Conservation (phyloP, 1,140 invertebrate species). For the Drosophila aff. region DNA sequence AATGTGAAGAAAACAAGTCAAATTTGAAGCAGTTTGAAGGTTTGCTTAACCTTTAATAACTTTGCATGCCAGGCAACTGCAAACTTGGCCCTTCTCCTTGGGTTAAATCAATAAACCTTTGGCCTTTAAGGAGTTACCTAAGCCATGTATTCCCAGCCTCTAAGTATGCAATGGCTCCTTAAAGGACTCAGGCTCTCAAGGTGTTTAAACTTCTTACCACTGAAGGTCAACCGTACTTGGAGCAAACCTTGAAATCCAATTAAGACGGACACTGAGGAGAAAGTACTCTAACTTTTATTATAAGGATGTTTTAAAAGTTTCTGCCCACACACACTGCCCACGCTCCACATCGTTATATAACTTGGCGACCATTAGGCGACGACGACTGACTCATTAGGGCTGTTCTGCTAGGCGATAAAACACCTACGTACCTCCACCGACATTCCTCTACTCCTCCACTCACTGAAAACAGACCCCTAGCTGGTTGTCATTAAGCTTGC, state of each 20-base stretch:
- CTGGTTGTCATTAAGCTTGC: constrained; percentile 50
- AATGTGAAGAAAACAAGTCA: neutral
- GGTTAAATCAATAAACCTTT: constrained; percentile 22
- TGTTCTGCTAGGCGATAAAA: constrained; percentile 21
- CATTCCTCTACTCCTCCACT: neutral
- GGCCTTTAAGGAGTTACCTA: constrained; percentile 2
- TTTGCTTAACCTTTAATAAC: constrained; percentile 11
- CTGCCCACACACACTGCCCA: constrained; percentile 11
- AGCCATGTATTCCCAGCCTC: neutral
- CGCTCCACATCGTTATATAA: constrained; percentile 26
- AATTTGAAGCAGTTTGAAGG: neutral
- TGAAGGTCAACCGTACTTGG: constrained; percentile 24
- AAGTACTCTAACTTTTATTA: constrained; percentile 7
- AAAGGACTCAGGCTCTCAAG: constrained; percentile 8
- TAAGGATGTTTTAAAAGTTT: constrained; percentile 28
- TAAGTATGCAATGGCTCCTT: constrained; percentile 3
- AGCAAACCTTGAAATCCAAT: constrained; percentile 11
- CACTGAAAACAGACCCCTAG: neutral
- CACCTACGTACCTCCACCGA: constrained; percentile 7
- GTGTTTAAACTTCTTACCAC: constrained; percentile 6
- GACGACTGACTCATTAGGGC: constrained; percentile 32
- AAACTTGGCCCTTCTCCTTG: constrained; percentile 5
- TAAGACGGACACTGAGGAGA: constrained; percentile 20
- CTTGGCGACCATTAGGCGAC: constrained; percentile 36
- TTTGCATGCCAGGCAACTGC: constrained; percentile 10